phyloP scores from a whole-genome alignment of 2,113 vertebrate species.

The Hippopotamus amphibius region DNA sequence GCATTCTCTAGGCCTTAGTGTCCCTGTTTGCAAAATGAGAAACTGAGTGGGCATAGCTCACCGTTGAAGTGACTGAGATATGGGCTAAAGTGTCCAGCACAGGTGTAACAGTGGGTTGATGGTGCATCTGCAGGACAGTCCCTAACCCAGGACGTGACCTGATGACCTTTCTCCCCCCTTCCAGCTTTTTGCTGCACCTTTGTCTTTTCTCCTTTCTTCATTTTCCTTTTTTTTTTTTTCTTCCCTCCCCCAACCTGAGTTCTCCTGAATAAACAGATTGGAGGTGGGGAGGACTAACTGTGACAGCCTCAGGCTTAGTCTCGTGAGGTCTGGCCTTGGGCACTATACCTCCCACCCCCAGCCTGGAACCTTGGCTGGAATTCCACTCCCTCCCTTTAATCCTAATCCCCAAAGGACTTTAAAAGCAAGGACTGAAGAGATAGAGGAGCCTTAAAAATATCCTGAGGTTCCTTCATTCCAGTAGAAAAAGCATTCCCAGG shows the following conservation, averaged over 20 bases:
- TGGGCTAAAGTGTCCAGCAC: no score
- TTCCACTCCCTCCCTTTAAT: neutral
- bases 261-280: neutral
- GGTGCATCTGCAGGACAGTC: no score
- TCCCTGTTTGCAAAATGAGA: neutral
- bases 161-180: rapidly evolving
- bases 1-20: neutral
- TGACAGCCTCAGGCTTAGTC: neutral
- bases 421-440: neutral
- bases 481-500: neutral
- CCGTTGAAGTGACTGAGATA: neutral
- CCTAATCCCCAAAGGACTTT: neutral
- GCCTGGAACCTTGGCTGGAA: neutral
- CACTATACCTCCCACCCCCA: neutral
- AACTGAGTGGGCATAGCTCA: neutral
- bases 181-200: neutral
- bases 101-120: neutral
- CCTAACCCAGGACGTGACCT: neutral
- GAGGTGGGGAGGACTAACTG: neutral
- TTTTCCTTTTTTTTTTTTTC: neutral
- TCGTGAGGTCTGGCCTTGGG: neutral
- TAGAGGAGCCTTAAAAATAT: neutral
- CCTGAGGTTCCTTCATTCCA: neutral
- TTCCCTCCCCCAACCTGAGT: neutral
- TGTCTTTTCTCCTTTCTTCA: neutral